Percentiles rank a stretch among this genome's conserved stretches.
phyloP scores from a whole-genome alignment of 2,888 invertebrate species.

The Amitus sp. region DNA sequence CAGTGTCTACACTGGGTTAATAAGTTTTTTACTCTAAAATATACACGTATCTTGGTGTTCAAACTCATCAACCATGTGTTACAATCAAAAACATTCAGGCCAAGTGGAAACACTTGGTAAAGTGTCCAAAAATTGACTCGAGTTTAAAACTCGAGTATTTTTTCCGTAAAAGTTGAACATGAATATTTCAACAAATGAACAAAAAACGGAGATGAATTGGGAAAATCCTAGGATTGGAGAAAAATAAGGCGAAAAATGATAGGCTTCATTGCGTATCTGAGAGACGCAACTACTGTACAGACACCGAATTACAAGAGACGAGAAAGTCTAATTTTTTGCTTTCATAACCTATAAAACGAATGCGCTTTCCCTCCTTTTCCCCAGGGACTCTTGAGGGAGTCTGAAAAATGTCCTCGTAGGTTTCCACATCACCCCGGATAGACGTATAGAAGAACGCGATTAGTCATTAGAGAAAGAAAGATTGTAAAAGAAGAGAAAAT shows the following conservation, averaged over 20 bases:
- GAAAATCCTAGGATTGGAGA: constrained; percentile 16
- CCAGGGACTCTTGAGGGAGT: constrained; percentile 14
- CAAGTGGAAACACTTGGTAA: too few relatives aligned
- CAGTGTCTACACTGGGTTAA: too few relatives aligned
- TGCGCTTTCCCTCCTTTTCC: constrained; percentile 20
- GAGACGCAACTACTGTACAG: constrained; percentile 34
- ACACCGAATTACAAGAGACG: constrained; percentile 37
- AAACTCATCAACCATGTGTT: too few relatives aligned
- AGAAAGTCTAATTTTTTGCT: constrained; percentile 33
- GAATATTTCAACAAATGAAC: too few relatives aligned
- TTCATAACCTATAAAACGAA: constrained; percentile 28
- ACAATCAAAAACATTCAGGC: too few relatives aligned
- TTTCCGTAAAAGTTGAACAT: too few relatives aligned
- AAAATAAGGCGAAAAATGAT: constrained; percentile 31
- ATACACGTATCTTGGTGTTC: not conserved
- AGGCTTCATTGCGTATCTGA: constrained; percentile 31
- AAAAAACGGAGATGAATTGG: not conserved
- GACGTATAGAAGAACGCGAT: constrained; percentile 24
- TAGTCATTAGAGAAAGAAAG: constrained; percentile 30
- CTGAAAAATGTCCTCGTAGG: constrained; percentile 19
- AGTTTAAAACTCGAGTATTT: too few relatives aligned
- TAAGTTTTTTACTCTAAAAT: too few relatives aligned
- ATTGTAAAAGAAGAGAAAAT: constrained; percentile 40
- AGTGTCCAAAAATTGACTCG: too few relatives aligned
- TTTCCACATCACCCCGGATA: constrained; percentile 25